Evolutionary conservation across 1,140 invertebrate genomes (phyloP).

Genomic region (Pseudachorutes palmiensis): DNA sequence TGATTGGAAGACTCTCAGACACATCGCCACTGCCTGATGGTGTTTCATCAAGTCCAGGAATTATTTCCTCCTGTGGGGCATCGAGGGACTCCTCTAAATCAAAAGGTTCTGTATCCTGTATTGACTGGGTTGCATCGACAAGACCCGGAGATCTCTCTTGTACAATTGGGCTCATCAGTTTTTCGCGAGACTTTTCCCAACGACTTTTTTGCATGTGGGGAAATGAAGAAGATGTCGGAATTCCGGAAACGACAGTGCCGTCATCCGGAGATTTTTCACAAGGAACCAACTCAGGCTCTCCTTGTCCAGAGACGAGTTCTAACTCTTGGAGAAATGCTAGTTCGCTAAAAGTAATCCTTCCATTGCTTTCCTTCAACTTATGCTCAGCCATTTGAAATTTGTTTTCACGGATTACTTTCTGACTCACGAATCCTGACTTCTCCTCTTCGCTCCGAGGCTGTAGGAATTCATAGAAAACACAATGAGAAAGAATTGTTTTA

Average conservation of each 20-base stretch:
- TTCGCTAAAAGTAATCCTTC: background rate
- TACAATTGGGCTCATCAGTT: too few species aligned
- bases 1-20: constrained; percentile 39
- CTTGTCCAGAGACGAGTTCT: background rate
- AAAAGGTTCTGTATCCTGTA: too few species aligned
- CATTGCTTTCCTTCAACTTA: background rate
- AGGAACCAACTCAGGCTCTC: too few species aligned
- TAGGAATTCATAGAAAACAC: background rate
- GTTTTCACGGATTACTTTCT: constrained; percentile 22
- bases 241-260: too few species aligned
- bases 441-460: constrained; percentile 27
- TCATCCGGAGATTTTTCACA: too few species aligned
- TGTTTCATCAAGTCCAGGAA: background rate
- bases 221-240: too few species aligned
- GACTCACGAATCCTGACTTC: constrained; percentile 7
- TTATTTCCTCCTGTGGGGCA: too few species aligned
- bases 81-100: too few species aligned
- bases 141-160: too few species aligned
- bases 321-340: background rate
- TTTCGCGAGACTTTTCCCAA: background rate
- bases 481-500: background rate
- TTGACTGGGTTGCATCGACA: too few species aligned
- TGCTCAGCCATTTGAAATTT: constrained; percentile 25
- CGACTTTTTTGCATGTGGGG: background rate
- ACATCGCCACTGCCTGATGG: background rate